Evolutionary conservation across 2,888 invertebrate species (phyloP), one percentile per base, ranked within the genome.

Genomic region (Leucoptera coffeella): DNA sequence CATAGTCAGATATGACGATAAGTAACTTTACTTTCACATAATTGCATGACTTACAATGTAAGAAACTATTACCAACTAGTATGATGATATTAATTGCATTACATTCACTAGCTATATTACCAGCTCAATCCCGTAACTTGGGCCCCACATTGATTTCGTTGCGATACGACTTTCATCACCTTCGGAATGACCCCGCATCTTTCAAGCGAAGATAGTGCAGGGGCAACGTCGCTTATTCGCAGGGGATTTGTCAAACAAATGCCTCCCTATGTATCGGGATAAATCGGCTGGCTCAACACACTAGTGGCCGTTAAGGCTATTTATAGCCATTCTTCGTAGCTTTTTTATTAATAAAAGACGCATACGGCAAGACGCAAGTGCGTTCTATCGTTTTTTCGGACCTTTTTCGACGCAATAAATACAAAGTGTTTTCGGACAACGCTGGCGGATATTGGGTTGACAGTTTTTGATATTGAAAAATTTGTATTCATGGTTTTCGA

Each of bases 271-370:
- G 65, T 67, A 67, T 69, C 64, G 62, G 40, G 61, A 65, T 62
- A 61, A 67, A 62, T 61, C 51, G 59, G 54, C 27, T 58, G 49
- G 50, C 55, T 59, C 56, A 51, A 14, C 22, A 5, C 25, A 23
- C 24, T 58, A 60, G 52, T 57, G 54, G 59, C 55, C 61, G 53
- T 69, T 67, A 65, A 38, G 55, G 60, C 59, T 67, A 67, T 69
- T 69, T 69, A 69, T 69, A 55, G 67, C 51, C 49, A 60, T 67
- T 67, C 67, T 48, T 41, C 50, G 45, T 42, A 55, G 52, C 53
- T 62, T 64, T 67, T 69, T 69, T 69, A 69, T 69, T 69, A 69
- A 69, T 67, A 69, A 67, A 69, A 67, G 64, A 64, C 62, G 65
- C 65, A 67, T 67, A 67, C 64, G 62, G 67, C 64, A 64, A n/a